phyloP scores from a whole-genome alignment of 2,113 vertebrate species.

The Trematocara unimaculatum region DNA sequence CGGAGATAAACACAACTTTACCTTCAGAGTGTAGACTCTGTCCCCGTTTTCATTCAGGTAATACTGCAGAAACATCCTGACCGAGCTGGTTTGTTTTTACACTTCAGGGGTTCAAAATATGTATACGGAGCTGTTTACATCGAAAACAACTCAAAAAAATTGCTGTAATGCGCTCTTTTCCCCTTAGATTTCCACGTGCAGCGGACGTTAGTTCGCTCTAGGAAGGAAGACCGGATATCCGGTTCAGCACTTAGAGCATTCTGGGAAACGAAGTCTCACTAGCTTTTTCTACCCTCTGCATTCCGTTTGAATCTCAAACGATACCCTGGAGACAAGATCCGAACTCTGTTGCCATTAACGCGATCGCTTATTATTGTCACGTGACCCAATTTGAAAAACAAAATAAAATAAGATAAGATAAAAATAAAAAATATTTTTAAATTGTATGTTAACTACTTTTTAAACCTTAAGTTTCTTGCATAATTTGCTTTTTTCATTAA shows the following conservation, averaged over 20 bases:
- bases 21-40: constrained; percentile 86
- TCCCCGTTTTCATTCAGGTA: constrained; percentile 79
- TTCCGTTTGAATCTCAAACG: not conserved
- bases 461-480: not conserved
- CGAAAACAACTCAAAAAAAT: not conserved
- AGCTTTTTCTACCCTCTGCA: not conserved
- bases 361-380: not conserved
- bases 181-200: constrained; percentile 20
- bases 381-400: fast-evolving
- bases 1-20: constrained; percentile 26
- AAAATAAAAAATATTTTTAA: not conserved
- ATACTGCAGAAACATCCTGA: constrained; percentile 83
- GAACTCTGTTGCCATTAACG: not conserved
- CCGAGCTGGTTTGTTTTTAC: not conserved
- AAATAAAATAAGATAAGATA: not conserved
- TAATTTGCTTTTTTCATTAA: not conserved
- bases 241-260: not conserved
- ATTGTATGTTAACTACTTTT: not conserved
- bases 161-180: fast-evolving
- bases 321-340: not conserved
- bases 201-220: fast-evolving
- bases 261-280: constrained; percentile 31
- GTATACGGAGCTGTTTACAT: not conserved
- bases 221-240: constrained; percentile 7
- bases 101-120: not conserved